Evolutionary conservation across 2,888 invertebrate species (phyloP).

Genomic region (Xestoiulus laeticollis): DNA sequence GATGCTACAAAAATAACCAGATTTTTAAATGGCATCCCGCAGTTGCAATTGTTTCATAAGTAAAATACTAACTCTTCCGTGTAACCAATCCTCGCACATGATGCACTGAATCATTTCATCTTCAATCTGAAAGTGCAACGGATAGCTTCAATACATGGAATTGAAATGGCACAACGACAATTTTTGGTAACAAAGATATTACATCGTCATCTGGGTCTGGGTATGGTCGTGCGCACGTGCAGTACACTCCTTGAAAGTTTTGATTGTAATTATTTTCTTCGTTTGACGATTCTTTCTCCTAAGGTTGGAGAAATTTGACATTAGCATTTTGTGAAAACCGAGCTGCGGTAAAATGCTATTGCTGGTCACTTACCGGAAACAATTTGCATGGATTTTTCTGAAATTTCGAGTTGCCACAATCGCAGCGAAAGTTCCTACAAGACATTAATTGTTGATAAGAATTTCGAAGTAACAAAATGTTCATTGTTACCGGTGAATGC

Average conservation of each 20-base stretch:
- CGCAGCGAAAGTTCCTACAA: slow-evolving; percentile 87
- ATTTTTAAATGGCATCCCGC: neutral
- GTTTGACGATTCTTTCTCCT: slow-evolving; percentile 74
- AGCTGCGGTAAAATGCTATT: slow-evolving; percentile 1
- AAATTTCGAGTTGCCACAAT: slow-evolving; percentile 88
- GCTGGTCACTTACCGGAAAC: slow-evolving; percentile 68
- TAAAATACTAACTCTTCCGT: slow-evolving; percentile 70
- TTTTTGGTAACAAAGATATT: neutral
- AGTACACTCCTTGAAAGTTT: slow-evolving; percentile 93
- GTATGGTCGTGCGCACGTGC: slow-evolving; percentile 89
- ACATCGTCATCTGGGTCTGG: slow-evolving; percentile 85
- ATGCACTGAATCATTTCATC: slow-evolving; percentile 97
- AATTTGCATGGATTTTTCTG: slow-evolving; percentile 75
- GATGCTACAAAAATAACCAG: slow-evolving; percentile 57
- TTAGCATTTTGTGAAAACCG: neutral
- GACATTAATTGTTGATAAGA: slow-evolving; percentile 46
- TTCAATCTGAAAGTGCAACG: slow-evolving; percentile 66
- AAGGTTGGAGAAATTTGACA: slow-evolving; percentile 50
- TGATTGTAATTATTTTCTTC: slow-evolving; percentile 85
- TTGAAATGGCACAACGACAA: neutral
- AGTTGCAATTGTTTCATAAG: neutral
- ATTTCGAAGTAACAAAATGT: neutral
- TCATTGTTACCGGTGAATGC: neutral
- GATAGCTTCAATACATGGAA: neutral
- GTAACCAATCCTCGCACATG: slow-evolving; percentile 98